phyloP scores from a whole-genome alignment of 1,140 invertebrate genomes.

The Drosophila mayri region DNA sequence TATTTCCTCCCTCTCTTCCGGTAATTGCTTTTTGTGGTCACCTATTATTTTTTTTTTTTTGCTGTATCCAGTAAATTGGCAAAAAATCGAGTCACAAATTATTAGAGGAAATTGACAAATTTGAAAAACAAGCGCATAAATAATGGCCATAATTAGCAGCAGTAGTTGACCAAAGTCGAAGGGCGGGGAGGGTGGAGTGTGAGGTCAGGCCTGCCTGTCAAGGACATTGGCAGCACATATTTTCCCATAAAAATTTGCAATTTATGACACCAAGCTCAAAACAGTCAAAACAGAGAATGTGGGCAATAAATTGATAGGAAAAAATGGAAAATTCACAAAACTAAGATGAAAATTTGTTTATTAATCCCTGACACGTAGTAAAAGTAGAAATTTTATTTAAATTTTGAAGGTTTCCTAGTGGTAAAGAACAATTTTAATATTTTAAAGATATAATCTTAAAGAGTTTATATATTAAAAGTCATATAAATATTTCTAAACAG shows the following conservation, averaged over 20 bases:
- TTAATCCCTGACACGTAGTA: background rate
- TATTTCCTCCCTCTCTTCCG: conserved; percentile 1
- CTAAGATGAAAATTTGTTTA: background rate
- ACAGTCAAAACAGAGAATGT: conserved; percentile 9
- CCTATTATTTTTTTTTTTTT: background rate
- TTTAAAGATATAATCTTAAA: background rate
- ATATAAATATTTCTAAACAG: background rate
- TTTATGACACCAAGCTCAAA: conserved; percentile 33
- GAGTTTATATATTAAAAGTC: background rate
- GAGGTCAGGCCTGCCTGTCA: conserved; percentile 25
- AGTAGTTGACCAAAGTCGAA: conserved; percentile 35
- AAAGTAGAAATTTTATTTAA: no score
- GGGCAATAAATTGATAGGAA: conserved; percentile 14
- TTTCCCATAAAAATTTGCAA: conserved; percentile 37
- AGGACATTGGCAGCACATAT: conserved; percentile 31
- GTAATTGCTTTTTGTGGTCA: conserved; percentile 38
- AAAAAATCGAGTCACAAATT: conserved; percentile 41
- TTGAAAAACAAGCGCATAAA: conserved; percentile 49
- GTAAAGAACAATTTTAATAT: background rate
- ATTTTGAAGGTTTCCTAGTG: background rate
- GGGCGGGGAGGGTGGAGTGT: background rate
- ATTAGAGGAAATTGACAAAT: conserved; percentile 51
- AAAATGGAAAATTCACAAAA: background rate
- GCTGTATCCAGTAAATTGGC: conserved; percentile 3
- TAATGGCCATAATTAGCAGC: conserved; percentile 57